Percentiles rank a stretch among this genome's conserved stretches.
Evolutionary conservation across 2,113 vertebrate species (phyloP).

Genomic region (Gambusia holbrooki): DNA sequence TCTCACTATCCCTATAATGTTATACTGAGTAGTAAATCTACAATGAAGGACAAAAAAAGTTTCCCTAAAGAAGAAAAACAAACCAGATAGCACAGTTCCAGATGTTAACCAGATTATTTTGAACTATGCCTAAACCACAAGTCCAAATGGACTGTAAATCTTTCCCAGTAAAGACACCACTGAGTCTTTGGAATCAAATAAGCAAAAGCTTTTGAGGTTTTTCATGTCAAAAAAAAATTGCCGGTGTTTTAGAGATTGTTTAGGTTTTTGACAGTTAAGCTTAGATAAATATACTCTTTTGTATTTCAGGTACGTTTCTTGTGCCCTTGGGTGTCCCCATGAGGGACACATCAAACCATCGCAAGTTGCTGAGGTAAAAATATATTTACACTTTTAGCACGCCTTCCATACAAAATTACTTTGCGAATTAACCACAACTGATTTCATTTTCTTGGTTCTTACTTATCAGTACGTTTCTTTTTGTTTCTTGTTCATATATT

Average conservation of each 20-base stretch:
- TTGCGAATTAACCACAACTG: background rate
- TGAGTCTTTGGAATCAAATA: background rate
- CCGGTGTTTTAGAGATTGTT: background rate
- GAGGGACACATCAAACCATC: slow-evolving; percentile 85
- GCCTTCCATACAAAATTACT: background rate
- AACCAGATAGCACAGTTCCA: background rate
- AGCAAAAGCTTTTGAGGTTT: background rate
- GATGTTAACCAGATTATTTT: background rate
- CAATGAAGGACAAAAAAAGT: background rate
- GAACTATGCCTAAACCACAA: background rate
- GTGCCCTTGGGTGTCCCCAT: slow-evolving; percentile 90
- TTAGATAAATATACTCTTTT: background rate
- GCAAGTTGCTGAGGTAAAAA: slow-evolving; percentile 90
- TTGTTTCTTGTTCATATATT: background rate
- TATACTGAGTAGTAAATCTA: background rate
- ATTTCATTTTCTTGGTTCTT: background rate
- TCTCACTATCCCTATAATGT: slow-evolving; percentile 15
- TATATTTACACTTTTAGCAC: background rate
- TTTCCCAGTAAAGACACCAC: background rate
- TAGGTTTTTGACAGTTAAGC: background rate
- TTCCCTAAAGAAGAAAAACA: background rate
- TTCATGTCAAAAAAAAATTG: background rate
- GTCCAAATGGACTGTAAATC: background rate
- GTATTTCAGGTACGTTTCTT: slow-evolving; percentile 89
- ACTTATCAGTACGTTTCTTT: background rate